These are phyloP conservation scores for Macquaria ambigua DNA, from an alignment of 2,113 vertebrate species.

Conservation along the genomic window DNA sequence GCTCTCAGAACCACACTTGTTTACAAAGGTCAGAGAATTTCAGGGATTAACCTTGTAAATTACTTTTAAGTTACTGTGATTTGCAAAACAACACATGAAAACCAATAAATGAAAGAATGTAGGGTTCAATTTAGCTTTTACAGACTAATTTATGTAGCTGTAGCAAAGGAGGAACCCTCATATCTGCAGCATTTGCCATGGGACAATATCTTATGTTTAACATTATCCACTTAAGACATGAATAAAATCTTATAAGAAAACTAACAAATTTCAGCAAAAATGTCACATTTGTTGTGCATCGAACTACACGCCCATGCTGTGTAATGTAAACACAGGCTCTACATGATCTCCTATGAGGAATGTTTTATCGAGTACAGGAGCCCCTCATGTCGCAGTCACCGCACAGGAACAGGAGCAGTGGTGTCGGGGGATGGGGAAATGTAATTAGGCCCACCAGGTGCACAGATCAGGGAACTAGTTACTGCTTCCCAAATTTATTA, in stretches of 20 bases:
- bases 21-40: neutral
- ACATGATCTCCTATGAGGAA: slow-evolving; percentile 36
- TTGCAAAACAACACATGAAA: neutral
- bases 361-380: slow-evolving; percentile 37
- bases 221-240: neutral
- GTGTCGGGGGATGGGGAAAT: slow-evolving; percentile 84
- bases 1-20: neutral
- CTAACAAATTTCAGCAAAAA: neutral
- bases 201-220: neutral
- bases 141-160: neutral
- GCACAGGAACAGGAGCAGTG: slow-evolving; percentile 77
- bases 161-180: neutral
- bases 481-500: slow-evolving; percentile 95
- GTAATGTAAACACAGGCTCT: slow-evolving; percentile 24
- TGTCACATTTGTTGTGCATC: neutral
- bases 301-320: slow-evolving; percentile 5
- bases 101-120: neutral
- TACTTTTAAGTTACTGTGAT: neutral
- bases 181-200: neutral
- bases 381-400: slow-evolving; percentile 41
- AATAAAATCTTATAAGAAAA: neutral
- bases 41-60: too few relatives aligned
- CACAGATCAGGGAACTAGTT: slow-evolving; percentile 91
- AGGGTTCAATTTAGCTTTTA: neutral
- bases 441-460: slow-evolving; percentile 98